Evolutionary conservation across 2,888 invertebrate genomes (phyloP), one percentile per base, ranked within the genome.

Genomic region (Zygogramma bicolorata): DNA sequence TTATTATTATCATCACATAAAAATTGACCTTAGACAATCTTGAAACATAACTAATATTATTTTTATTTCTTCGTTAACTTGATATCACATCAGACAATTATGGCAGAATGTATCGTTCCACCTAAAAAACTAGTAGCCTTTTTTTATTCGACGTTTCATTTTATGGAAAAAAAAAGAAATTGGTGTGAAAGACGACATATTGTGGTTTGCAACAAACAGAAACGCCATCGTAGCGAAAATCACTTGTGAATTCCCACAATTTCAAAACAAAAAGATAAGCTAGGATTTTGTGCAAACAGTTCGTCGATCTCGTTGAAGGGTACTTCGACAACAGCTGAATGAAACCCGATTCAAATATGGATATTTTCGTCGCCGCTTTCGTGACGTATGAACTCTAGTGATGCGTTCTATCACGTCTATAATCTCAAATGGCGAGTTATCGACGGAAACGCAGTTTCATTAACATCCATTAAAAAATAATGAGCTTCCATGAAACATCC

Each of bases 401-500:
- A n/a, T 25, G 25, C 25, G n/a, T 53, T 53, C 10, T 13, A 27
- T 25, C n/a, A 53, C 15, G 27, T 6, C 25, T n/a, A 25, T 15
- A 27, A 53, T n/a, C 27, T 53, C 53, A 25, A 53, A 25, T 13
- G 6, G 5, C 13, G 3, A 53, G 18, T 6, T 53, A 53, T 15
- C 27, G 13, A n/a, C 53, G 27, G 53, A 53, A 53, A 27, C n/a
- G 27, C 53, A 53, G 53, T 53, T 53, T 53, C 25, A 53, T 53
- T 27, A 53, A 25, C 25, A 27, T 53, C 25, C 53, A 53, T 53
- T 53, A 25, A 53, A n/a, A 53, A 53, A 3, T 18, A 27, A 53
- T 53, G 25, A 25, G 53, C 27, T n/a, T 25, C 53, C 6, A 53
- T 13, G 25, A 53, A 25, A 53, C 53, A 53, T 25, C 25, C 13